Evolutionary conservation across 2,888 invertebrate species (phyloP), one percentile per base, ranked within the genome.

Genomic region (Harpalus rubripes): DNA sequence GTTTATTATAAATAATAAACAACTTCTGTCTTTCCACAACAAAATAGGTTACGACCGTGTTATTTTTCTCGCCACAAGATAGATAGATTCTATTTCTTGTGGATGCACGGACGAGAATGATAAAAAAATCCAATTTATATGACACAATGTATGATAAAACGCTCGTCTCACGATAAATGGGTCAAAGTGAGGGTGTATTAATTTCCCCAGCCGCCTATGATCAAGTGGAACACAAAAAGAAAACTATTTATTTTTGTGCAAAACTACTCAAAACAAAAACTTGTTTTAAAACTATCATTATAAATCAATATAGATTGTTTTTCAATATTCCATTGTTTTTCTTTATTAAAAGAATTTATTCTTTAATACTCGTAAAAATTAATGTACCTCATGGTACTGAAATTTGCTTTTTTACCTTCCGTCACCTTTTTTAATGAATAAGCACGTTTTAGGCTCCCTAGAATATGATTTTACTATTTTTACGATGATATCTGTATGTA

Each of bases 101-200:
- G 44, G 72, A 74, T 74, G 72, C 72, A 44, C 72, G 41, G 41
- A 15, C n/a, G 16, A 44, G 32, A 74, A 74, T 74, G 72, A 44
- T 68, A 74, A 74, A 74, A 44, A 74, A 74, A 15, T 74, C 72
- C 72, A 74, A 74, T 74, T 74, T 44, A 74, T 74, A 52, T 74
- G 72, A 74, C 72, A 72, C 68, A 74, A 44, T 74, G 72, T 74
- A 74, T 74, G 72, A 74, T 74, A 44, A 74, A 74, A 41, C 44
- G 72, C 41, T 16, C 18, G 72, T 52, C 41, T 15, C 18, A 44
- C 44, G 15, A 18, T 18, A 74, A 74, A 74, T 74, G 18, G 72
- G 44, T 74, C 72, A 74, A 8, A 16, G 41, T 74, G 72, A 74
- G 18, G 72, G 44, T 74, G 15, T 68, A 74, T 74, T 74, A 74